phyloP scores from a whole-genome alignment of 2,113 vertebrate genomes.

The Cottus gobio region DNA sequence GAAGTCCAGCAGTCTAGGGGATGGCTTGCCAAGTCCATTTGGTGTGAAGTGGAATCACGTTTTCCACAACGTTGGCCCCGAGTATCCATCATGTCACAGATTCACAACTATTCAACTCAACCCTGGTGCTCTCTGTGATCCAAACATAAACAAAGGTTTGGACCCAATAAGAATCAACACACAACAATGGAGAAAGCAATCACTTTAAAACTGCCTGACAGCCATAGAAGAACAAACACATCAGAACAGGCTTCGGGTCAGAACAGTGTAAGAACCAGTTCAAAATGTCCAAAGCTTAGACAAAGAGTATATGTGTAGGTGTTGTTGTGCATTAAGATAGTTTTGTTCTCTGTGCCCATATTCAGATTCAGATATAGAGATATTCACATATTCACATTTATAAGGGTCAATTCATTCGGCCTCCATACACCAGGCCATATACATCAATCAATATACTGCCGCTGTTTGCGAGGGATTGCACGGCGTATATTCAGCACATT shows the following conservation, averaged over 20 bases:
- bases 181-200: conserved; percentile 25
- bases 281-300: conserved; percentile 8
- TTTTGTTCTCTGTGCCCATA: not conserved
- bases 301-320: not conserved
- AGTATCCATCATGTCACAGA: conserved; percentile 70
- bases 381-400: too few species aligned
- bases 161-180: conserved; percentile 12
- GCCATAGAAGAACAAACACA: conserved; percentile 10
- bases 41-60: conserved; percentile 70
- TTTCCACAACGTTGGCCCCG: conserved; percentile 61
- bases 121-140: conserved; percentile 29
- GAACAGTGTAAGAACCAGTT: not conserved
- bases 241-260: conserved; percentile 4
- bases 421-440: not conserved
- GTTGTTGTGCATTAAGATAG: not conserved
- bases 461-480: not conserved
- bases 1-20: conserved; percentile 35
- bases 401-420: not conserved
- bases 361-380: not conserved
- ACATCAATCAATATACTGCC: not conserved
- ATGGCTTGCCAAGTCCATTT: conserved; percentile 67
- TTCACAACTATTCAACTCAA: conserved; percentile 51
- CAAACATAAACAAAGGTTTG: conserved; percentile 44
- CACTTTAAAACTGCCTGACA: conserved; percentile 21
- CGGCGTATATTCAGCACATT: not conserved